Evolutionary conservation across 2,113 vertebrate genomes (phyloP).

Genomic region (Mustelus asterias): DNA sequence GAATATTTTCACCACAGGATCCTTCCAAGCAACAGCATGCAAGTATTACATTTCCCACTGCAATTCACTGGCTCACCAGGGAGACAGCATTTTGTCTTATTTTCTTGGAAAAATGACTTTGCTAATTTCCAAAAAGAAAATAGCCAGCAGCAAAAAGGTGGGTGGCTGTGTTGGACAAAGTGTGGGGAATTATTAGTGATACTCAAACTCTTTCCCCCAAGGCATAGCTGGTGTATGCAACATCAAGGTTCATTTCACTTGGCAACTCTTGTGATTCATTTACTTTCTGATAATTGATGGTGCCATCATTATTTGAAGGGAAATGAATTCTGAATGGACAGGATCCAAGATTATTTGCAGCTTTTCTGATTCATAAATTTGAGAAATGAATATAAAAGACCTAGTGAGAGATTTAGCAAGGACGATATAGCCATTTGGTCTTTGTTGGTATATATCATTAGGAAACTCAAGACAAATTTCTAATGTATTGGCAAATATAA

Average conservation of each 20-base stretch:
- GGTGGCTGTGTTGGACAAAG: not conserved
- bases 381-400: not conserved
- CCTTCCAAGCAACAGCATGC: not conserved
- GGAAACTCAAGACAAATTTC: not conserved
- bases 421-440: not conserved
- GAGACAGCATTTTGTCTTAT: not conserved
- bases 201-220: not conserved
- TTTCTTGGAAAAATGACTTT: not conserved
- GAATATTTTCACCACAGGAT: not conserved
- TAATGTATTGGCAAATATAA: not conserved
- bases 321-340: not conserved
- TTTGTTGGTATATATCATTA: not conserved
- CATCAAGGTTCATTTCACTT: not conserved
- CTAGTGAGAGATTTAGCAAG: not conserved
- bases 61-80: not conserved
- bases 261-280: not conserved
- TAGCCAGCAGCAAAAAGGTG: not conserved
- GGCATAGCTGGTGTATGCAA: not conserved
- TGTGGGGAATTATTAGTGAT: not conserved
- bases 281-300: not conserved
- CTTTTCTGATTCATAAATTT: not conserved
- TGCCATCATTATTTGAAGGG: not conserved
- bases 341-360: not conserved
- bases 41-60: not conserved
- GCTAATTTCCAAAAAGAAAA: not conserved